A percentile compares a stretch with the other conserved stretches of the same genome.
phyloP scores from a whole-genome alignment of 2,113 vertebrate genomes.

The Cavia aperea region DNA sequence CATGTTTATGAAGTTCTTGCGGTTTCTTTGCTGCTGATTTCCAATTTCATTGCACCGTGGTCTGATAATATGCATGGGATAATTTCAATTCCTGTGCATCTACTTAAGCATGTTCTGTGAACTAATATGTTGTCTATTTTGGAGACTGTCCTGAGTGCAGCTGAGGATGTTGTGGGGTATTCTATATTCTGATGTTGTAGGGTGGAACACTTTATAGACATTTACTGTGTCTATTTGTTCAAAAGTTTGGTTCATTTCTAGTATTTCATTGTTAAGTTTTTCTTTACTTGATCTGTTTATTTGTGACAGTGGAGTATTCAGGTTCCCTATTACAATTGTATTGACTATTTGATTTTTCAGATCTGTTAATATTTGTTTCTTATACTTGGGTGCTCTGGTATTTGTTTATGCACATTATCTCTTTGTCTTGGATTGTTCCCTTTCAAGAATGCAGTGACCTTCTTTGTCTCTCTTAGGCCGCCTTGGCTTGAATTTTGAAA shows the following conservation, averaged over 20 bases:
- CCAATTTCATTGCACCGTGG: not conserved
- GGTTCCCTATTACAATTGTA: not conserved
- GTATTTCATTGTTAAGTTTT: not conserved
- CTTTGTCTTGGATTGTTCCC: not conserved
- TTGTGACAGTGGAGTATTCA: not conserved
- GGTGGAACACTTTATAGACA: not conserved
- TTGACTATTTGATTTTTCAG: not conserved
- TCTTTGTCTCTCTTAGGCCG: not conserved
- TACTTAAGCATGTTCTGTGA: not conserved
- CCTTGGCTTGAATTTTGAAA: not conserved
- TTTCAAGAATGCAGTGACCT: not conserved
- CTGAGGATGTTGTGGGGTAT: not conserved
- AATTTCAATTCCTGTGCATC: not conserved
- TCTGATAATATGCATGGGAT: not conserved
- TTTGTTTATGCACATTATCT: not conserved
- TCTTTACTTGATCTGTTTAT: not conserved
- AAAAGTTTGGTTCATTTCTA: not conserved
- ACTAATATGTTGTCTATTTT: not conserved
- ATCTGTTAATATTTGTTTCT: not conserved
- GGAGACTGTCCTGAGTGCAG: not conserved
- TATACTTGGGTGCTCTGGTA: not conserved
- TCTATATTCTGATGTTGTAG: not conserved
- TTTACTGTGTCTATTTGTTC: not conserved
- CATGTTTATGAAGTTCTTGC: not conserved
- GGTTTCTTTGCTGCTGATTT: not conserved